Base-by-base conservation (phyloP, 2,888 invertebrate species). In the Drosophila antonietae region DNA sequence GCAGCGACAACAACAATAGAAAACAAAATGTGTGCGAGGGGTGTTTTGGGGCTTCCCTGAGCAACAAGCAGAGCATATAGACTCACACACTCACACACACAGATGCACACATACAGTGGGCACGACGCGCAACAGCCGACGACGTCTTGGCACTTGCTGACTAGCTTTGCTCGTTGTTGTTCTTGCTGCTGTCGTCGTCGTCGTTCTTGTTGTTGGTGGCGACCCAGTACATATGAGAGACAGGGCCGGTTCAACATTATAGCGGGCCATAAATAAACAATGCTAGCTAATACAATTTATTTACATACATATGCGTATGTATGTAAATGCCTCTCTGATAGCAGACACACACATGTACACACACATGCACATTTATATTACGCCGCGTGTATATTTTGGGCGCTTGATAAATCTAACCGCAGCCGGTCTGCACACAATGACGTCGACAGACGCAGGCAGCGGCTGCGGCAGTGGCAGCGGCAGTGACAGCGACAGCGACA, bases 101-200 rank as follows among this genome's bases (percentile, higher is more conserved):
- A 55, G n/a, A n/a, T 43, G 49, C 49, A 67, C 49, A 62, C 10
- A 31, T 43, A 41, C 59, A 69, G 52, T 46, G 43, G 52, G 35
- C 62, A 68, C 75, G 68, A 67, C 70, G 75, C 79, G 77, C 83
- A 82, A 81, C 78, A 80, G 77, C 73, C 86, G 81, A 85, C 86
- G 73, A 81, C 14, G 51, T 35, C 86, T 88, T 88, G 80, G 81
- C 83, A 86, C 85, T 85, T 83, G 87, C 78, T 80, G 73, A 82
- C 81, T 84, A 73, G 83, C 75, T 71, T 59, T 68, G 55, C 56
- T 74, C 73, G 56, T 68, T 72, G 67, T 69, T 78, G 66, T 57
- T 78, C 68, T 53, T 78, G 70, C 31, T 49, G 49, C 49, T 49
- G 49, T 59, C 69, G 78, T 66, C 63, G 73, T 61, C 66, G 63